Conservation (phyloP, 1,140 invertebrate genomes). For the Drosophila suzukii region DNA sequence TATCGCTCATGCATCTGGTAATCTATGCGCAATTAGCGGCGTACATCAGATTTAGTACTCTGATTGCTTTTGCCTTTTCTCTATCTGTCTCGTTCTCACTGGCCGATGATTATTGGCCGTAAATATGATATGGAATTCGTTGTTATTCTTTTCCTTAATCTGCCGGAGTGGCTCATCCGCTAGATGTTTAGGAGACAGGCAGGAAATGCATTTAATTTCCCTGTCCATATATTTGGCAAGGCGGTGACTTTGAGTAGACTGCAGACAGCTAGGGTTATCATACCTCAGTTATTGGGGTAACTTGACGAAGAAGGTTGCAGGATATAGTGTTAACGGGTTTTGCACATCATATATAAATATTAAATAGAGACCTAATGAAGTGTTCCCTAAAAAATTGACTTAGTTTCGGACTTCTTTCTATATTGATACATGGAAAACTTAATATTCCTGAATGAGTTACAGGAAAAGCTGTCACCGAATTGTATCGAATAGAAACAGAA, state of each 20-base stretch:
- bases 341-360: no score
- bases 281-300: not conserved
- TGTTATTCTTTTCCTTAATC: conserved; percentile 21
- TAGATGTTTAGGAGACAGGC: conserved; percentile 48
- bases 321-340: no score
- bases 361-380: no score
- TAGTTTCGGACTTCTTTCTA: no score
- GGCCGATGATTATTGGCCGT: conserved; percentile 44
- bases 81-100: conserved; percentile 4
- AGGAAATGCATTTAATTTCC: conserved; percentile 63
- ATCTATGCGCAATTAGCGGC: conserved; percentile 81
- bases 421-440: no score
- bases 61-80: conserved; percentile 65
- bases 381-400: no score
- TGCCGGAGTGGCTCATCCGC: conserved; percentile 22
- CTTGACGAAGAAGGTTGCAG: not conserved
- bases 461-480: no score
- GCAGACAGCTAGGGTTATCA: not conserved
- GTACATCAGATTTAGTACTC: conserved; percentile 80
- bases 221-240: conserved; percentile 6
- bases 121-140: conserved; percentile 68
- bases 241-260: not conserved
- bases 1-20: conserved; percentile 80
- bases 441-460: no score
- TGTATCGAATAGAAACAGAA: no score